Base-by-base conservation (phyloP, 1,140 invertebrate species). In the Neoseiulus cucumeris region DNA sequence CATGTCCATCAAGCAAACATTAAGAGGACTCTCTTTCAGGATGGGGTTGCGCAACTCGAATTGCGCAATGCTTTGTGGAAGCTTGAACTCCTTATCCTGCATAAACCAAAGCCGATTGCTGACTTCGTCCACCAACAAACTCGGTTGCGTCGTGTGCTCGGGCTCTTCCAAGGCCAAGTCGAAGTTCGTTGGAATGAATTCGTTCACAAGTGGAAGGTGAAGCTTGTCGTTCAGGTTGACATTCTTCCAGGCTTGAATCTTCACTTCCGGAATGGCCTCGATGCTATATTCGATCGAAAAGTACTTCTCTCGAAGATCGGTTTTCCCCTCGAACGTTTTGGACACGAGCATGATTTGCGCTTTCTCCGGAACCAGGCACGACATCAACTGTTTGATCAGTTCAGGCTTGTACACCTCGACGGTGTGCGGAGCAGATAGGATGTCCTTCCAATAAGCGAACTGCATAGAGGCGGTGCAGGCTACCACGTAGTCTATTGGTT, bases 271-370 rank as follows among this genome's bases (percentile, higher is more conserved):
- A 70, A 96, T 86, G 66, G 82, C 78, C 68, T 85, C 82, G 64
- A 84, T 76, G 33, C 83, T 82, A 72, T 90, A 96, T 69, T 89
- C 85, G 2, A 89, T 93, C n/a, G 87, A 87, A 76, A 97, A 97
- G 85, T 89, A 95, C 2, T 82, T 79, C 74, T 97, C 93, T 0
- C 75, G 77, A 66, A 75, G 64, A 70, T 83, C 78, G 6, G 82
- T 79, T 41, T 72, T 70, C 51, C 77, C 73, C 70, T 83, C 81
- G 74, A 83, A 89, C 55, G 79, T 78, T 77, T 91, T 85, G n/a
- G 78, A 82, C 44, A 88, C 80, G 20, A 90, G 76, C 9, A 82
- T 81, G 39, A 91, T 76, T 39, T 87, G 79, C 51, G 91, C 82
- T 68, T 90, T 91, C 25, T 87, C 80, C 0, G 91, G 89, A 1